Evolutionary conservation across 2,888 invertebrate genomes (phyloP), one percentile per base, ranked within the genome.

Genomic region (Oithona nana): DNA sequence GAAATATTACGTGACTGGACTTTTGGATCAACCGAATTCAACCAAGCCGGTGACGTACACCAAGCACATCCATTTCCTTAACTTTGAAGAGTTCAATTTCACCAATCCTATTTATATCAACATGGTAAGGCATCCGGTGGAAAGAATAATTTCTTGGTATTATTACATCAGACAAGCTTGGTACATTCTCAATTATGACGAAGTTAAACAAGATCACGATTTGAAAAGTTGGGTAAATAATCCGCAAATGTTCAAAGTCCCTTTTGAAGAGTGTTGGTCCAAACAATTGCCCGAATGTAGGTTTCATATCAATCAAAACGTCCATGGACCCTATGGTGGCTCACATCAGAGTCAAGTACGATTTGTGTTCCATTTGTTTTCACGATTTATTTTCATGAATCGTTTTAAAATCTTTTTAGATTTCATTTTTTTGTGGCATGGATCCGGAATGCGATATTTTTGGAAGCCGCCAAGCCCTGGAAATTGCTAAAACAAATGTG

Each of bases 111-210:
- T 57, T n/a, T 57, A 57, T 26, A 57, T 57, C n/a, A 57, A 57
- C 26, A 30, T 57, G n/a, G 57, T 57, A 20, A 20, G 57, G 1
- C 57, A 57, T 31, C 57, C 57, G 3, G 31, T 57, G 2, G 57
- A 57, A 8, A n/a, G 57, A 20, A 31, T 57, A 22, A 57, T 57
- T 30, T 57, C 57, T 30, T 57, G 57, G 57, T 57, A 57, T 20
- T 57, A 57, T 31, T 57, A 57, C 22, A 31, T 57, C 57, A 29
- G 57, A 6, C 20, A 29, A n/a, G 24, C 30, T 22, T 54, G 54
- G 54, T 54, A 54, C 26, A 20, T 24, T 4, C 20, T 54, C 26
- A 16, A 11, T 6, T n/a, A n/a, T n/a, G 54, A 54, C 24, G 24
- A 54, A 2, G 54, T 24, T 26, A 20, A 54, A 24, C 2, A 24